A percentile compares a stretch with the other conserved stretches of the same genome.
phyloP scores from a whole-genome alignment of 2,797 vertebrate species.

The Aulostomus chinensis region DNA sequence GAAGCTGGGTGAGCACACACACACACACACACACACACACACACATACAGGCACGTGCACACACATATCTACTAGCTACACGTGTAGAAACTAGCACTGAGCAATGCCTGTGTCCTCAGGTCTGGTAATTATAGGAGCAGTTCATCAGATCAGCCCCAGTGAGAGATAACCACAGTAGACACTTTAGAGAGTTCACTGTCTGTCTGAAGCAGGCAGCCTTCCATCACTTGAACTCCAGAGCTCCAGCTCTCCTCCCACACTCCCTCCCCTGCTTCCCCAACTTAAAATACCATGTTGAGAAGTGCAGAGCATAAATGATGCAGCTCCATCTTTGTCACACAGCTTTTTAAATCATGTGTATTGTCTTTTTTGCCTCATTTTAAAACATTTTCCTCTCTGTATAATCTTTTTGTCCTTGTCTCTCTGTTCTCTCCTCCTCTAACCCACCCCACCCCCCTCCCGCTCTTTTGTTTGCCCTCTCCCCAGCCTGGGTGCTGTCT shows the following conservation, averaged over 20 bases:
- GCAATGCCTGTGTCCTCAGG: slow-evolving; percentile 30
- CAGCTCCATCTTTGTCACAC: slow-evolving; percentile 4
- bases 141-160: slow-evolving; percentile 62
- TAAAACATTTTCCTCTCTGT: slow-evolving; percentile 26
- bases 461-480: slow-evolving; percentile 23
- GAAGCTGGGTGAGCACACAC: slow-evolving; percentile 72
- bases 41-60: not conserved
- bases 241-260: slow-evolving; percentile 31
- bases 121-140: slow-evolving; percentile 70
- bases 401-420: slow-evolving; percentile 28
- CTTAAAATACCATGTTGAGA: slow-evolving; percentile 25
- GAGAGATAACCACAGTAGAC: slow-evolving; percentile 62
- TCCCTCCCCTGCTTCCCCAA: slow-evolving; percentile 10
- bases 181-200: slow-evolving; percentile 57
- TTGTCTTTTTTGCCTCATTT: slow-evolving; percentile 38
- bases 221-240: slow-evolving; percentile 51
- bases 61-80: too few relatives aligned
- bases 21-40: slow-evolving; percentile 3
- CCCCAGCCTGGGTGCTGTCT: slow-evolving; percentile 71
- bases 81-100: too few relatives aligned
- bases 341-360: slow-evolving; percentile 6
- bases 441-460: not conserved
- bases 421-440: slow-evolving; percentile 4
- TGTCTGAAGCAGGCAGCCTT: slow-evolving; percentile 55
- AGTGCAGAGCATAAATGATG: slow-evolving; percentile 12